Evolutionary conservation across 1,140 invertebrate genomes (phyloP), one percentile per base, ranked within the genome.

Genomic region (Polypedilum vanderplanki): DNA sequence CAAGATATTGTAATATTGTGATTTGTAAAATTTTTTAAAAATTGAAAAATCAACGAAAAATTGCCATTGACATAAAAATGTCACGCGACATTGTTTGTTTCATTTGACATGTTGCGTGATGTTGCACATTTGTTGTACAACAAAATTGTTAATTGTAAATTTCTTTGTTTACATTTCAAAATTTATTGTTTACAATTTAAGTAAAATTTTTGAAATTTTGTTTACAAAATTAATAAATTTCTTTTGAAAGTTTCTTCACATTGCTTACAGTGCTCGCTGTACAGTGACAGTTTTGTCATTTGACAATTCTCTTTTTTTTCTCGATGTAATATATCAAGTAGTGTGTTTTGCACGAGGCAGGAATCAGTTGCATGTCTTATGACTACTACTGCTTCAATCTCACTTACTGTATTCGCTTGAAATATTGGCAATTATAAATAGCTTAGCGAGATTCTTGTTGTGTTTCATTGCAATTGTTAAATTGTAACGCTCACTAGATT

Each of bases 361-460:
- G 24, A 33, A 33, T 33, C 24, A 33, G 24, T n/a, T 57, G 46
- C 12, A 57, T n/a, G n/a, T 57, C 10, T 12, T 12, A 57, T 57
- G 46, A 57, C 12, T 57, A 57, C 12, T 46, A 46, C 9, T 46
- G 41, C 15, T n/a, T 57, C 3, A 57, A 15, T 12, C n/a, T 57
- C 46, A 33, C 24, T 33, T 15, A 57, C 46, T 57, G 46, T 57
- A 57, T 57, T 57, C 24, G 5, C 24, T 33, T 33, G 46, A n/a
- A 57, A 57, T 33, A 33, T 57, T 57, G 46, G 46, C 46, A 57
- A 57, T 57, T 57, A 57, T 57, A 57, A 57, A 57, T 57, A 57
- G 46, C 46, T 57, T 57, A 57, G 46, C 46, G 46, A 33, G 24
- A 57, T 57, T 57, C 46, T 57, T 57, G 46, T 57, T 33, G 24